A percentile compares a stretch with the other conserved stretches of the same genome.
These are phyloP conservation scores for Gymnoscopelus microlampas DNA, from an alignment of 2,797 vertebrate species.

Conservation along the genomic window DNA sequence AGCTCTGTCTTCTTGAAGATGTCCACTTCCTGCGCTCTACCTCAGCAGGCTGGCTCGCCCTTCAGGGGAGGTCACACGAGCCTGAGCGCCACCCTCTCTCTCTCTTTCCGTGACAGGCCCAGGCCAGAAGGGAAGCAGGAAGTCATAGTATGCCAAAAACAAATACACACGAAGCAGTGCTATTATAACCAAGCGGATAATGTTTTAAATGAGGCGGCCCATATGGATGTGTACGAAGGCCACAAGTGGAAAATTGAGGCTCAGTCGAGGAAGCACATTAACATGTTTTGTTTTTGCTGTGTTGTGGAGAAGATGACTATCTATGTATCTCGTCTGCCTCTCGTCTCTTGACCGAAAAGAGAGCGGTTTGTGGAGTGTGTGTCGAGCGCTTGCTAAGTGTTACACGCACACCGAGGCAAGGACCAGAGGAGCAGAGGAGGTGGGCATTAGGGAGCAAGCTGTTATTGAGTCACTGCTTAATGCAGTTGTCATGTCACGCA, in stretches of 20 bases:
- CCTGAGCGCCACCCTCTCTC: slow-evolving; percentile 13
- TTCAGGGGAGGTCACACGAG: slow-evolving; percentile 40
- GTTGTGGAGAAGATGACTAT: neutral
- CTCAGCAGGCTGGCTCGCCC: slow-evolving; percentile 36
- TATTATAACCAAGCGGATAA: slow-evolving; percentile 25
- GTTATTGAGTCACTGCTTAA: slow-evolving; percentile 41
- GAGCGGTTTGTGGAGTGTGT: neutral
- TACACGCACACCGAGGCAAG: neutral
- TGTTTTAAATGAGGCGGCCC: slow-evolving; percentile 21
- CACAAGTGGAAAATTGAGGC: neutral
- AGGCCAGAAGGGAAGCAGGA: slow-evolving; percentile 38
- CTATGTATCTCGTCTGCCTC: too few species aligned
- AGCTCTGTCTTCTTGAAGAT: slow-evolving; percentile 38
- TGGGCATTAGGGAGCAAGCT: slow-evolving; percentile 37
- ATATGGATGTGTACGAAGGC: neutral
- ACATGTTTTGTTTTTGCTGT: neutral
- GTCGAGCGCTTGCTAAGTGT: neutral
- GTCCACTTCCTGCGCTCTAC: slow-evolving; percentile 14
- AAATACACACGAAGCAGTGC: slow-evolving; percentile 9
- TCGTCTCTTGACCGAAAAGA: neutral
- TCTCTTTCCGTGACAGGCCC: slow-evolving; percentile 20
- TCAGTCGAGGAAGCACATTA: neutral
- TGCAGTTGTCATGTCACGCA: slow-evolving; percentile 26
- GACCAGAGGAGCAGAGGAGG: too few species aligned
- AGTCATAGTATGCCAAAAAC: slow-evolving; percentile 28